Evolutionary conservation across 2,113 vertebrate genomes (phyloP), one percentile per base, ranked within the genome.

Genomic region (Vanacampus margaritifer): DNA sequence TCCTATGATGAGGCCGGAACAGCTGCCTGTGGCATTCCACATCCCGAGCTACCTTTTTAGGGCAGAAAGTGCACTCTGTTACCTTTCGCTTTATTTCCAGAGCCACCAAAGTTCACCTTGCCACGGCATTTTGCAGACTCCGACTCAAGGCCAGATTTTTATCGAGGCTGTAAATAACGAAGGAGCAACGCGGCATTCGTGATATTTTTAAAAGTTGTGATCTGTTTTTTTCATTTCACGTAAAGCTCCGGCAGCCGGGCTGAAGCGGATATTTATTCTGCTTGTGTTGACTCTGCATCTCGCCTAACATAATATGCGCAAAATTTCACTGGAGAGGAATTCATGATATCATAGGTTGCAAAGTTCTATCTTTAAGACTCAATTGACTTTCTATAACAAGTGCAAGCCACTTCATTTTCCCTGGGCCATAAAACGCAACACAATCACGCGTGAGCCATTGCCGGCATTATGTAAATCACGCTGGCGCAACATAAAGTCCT

Each of bases 21-120:
- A 91, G 90, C 90, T 91, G 89, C 88, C 81, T 81, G 82, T 85
- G 86, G 84, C 85, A 82, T 88, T 90, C 90, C 89, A 83, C 64
- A 83, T 87, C 78, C 82, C 83, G 73, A 87, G 81, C 87, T 90
- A 84, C 89, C 91, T 92, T 90, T 91, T 92, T 92, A 92, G 91
- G 91, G 88, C 88, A 91, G 90, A 91, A 91, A 87, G 74, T 80
- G 69, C 73, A 70, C 86, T 80, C 79, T 84, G 76, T 86, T 86
- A 88, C 87, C 89, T 89, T 89, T 87, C 81, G 67, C 75, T 84
- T 87, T 74, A 86, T 82, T 85, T 84, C 76, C 78, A 79, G 80
- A 71, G 73, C 75, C 82, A 75, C 86, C 84, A 85, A 86, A 81
- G 87, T 79, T 88, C 81, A 88, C 81, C 84, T 84, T 82, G 59